Percentiles rank a stretch among this genome's conserved stretches.
phyloP scores from a whole-genome alignment of 2,797 vertebrate genomes.

The Mormyrops attenuatus region DNA sequence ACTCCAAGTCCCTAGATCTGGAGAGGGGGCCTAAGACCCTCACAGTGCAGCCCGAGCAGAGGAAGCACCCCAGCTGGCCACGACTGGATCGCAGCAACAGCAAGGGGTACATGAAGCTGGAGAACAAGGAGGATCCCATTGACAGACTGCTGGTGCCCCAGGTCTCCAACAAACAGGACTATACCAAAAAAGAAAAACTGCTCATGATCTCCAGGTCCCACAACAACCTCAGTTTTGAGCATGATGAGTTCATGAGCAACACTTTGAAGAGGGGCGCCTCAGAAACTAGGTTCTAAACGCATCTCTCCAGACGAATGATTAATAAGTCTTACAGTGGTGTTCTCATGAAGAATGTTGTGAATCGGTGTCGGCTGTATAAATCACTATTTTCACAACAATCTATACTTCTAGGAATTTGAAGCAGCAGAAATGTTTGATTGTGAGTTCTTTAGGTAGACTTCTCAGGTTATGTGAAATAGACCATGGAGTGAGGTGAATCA shows the following conservation, averaged over 20 bases:
- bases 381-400: conserved; percentile 7
- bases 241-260: conserved; percentile 85
- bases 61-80: conserved; percentile 97
- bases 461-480: conserved; percentile 35
- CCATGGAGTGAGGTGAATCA: conserved; percentile 7
- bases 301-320: conserved; percentile 8
- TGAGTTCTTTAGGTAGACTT: conserved; percentile 22
- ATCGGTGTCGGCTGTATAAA: conserved; percentile 25
- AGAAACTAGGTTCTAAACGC: conserved; percentile 84
- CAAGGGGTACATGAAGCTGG: conserved; percentile 88
- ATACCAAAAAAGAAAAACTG: conserved; percentile 93
- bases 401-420: not conserved
- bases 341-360: not conserved
- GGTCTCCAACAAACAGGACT: conserved; percentile 68
- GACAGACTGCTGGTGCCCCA: conserved; percentile 73
- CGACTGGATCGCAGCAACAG: conserved; percentile 89
- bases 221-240: conserved; percentile 95
- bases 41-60: conserved; percentile 82
- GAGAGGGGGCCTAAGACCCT: conserved; percentile 74
- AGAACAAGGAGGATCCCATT: conserved; percentile 90
- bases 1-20: conserved; percentile 94
- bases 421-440: conserved; percentile 14
- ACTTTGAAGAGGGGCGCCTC: conserved; percentile 87
- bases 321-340: conserved; percentile 38
- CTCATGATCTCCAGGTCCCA: conserved; percentile 98